Evolutionary conservation across 1,140 invertebrate genomes (phyloP).

Genomic region (Centruroides vittatus): DNA sequence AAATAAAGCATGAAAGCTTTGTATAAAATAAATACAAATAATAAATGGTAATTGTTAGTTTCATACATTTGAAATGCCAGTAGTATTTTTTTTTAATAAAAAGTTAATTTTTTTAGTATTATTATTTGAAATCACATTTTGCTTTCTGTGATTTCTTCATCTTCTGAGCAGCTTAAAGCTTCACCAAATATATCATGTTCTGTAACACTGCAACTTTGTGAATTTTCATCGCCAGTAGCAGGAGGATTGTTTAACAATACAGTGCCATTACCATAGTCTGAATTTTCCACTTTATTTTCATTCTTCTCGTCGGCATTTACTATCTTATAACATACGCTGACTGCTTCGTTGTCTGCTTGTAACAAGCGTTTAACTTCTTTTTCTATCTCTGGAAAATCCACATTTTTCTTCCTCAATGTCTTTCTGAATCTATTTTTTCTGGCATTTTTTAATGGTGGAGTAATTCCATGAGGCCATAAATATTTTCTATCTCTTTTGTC

Average conservation of each 20-base stretch:
- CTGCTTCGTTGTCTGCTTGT: conserved; percentile 80
- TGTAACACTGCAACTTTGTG: conserved; percentile 24
- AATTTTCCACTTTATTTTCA: conserved; percentile 24
- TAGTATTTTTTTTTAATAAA: no score
- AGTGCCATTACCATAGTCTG: conserved; percentile 1
- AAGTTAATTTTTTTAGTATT: no score
- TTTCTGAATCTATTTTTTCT: conserved; percentile 82
- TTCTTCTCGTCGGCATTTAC: conserved; percentile 64
- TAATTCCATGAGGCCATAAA: conserved; percentile 83
- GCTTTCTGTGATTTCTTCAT: conserved; percentile 15
- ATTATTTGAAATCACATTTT: no score
- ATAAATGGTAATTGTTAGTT: no score
- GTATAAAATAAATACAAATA: no score
- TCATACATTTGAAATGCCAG: no score
- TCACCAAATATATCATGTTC: conserved; percentile 81
- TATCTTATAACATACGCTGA: conserved; percentile 80
- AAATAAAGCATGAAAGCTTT: no score
- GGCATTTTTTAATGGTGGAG: conserved; percentile 89
- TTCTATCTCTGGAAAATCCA: conserved; percentile 94
- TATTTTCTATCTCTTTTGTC: conserved; percentile 89
- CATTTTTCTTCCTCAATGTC: conserved; percentile 90
- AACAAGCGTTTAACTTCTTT: conserved; percentile 86
- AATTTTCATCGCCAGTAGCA: conserved; percentile 12
- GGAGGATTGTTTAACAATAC: conserved; percentile 1
- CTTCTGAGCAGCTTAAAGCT: conserved; percentile 61